Evolutionary conservation across 2,113 vertebrate species (phyloP).

Genomic region (Neomonachus schauinslandi): DNA sequence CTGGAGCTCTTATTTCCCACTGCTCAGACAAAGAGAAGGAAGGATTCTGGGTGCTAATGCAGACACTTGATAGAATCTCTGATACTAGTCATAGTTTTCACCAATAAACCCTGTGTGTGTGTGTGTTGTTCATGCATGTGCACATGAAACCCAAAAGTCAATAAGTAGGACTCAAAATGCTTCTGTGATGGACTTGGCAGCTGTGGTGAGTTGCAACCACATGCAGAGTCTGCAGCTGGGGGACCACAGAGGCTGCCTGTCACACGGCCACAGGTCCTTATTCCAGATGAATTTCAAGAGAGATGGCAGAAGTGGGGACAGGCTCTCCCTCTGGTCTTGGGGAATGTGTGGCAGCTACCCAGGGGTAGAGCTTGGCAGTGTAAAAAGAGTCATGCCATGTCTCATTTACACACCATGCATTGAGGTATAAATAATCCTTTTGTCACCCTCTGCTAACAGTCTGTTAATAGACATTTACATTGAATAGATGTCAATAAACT

Average conservation of each 20-base stretch:
- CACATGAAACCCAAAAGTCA: background rate
- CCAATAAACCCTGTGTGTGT: background rate
- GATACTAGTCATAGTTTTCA: background rate
- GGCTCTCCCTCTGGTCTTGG: background rate
- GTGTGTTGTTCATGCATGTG: background rate
- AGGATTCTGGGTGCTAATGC: rapidly evolving
- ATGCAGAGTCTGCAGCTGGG: background rate
- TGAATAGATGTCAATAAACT: background rate
- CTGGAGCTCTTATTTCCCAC: background rate
- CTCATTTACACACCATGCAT: background rate
- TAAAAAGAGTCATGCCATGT: slow-evolving; percentile 54
- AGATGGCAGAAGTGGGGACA: background rate
- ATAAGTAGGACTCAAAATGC: rapidly evolving
- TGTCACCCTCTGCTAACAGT: background rate
- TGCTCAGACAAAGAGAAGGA: background rate
- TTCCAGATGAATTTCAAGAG: background rate
- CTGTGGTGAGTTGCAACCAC: too few species aligned
- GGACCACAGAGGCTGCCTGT: too few species aligned
- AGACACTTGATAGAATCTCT: background rate
- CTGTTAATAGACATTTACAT: rapidly evolving
- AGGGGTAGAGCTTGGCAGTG: background rate
- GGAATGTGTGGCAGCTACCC: background rate
- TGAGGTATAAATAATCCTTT: background rate
- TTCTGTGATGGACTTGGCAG: background rate
- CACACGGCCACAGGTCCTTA: rapidly evolving